Conservation (phyloP, 1,140 invertebrate genomes). For the Lanistes nyassanus region DNA sequence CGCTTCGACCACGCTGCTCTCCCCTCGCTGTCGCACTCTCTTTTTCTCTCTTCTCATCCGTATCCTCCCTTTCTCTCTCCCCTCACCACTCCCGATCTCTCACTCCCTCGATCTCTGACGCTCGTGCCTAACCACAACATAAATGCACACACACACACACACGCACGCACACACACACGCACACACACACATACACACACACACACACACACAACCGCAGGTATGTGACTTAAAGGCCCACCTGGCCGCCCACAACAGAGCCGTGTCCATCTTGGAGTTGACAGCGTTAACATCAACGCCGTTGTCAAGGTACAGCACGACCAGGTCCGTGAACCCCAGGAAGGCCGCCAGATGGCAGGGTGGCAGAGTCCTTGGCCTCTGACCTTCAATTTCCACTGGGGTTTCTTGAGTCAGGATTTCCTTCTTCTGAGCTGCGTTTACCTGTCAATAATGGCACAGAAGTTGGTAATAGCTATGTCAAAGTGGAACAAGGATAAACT, state of each 20-base stretch:
- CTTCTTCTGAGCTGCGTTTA: conserved; percentile 21
- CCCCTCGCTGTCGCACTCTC: background rate
- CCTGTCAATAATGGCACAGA: background rate
- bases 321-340: conserved; percentile 49
- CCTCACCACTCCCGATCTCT: no score
- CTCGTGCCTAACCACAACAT: no score
- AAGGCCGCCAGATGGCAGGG: conserved; percentile 58
- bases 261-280: conserved; percentile 59
- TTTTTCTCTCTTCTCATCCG: conserved; percentile 8
- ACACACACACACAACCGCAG: conserved; percentile 10
- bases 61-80: no score
- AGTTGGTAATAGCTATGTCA: no score
- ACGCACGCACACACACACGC: conserved; percentile 17
- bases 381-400: conserved; percentile 53
- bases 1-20: no score
- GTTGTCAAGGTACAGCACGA: conserved; percentile 43
- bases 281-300: conserved; percentile 50
- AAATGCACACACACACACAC: conserved; percentile 24
- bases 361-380: conserved; percentile 56
- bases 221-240: background rate
- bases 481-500: no score
- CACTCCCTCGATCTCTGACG: no score
- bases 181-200: conserved; percentile 10
- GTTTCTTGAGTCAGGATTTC: conserved; percentile 50
- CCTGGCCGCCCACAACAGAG: conserved; percentile 59